Evolutionary conservation across 1,140 invertebrate species (phyloP).

Genomic region (Bemisia tabaci): DNA sequence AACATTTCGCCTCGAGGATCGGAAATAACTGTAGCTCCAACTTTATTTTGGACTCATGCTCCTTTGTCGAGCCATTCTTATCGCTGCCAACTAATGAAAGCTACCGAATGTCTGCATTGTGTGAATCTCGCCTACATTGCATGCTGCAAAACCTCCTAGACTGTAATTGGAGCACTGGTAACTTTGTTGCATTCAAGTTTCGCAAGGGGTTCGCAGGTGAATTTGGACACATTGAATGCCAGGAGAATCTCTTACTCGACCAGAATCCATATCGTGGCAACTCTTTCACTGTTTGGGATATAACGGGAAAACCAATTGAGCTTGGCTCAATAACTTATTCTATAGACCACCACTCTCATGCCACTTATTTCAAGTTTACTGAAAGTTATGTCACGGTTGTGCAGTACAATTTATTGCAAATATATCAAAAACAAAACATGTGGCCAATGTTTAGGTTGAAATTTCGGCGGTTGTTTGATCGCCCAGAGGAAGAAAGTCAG

Average conservation of each 20-base stretch:
- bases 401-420: background rate
- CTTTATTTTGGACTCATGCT: background rate
- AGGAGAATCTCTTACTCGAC: background rate
- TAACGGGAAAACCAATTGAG: background rate
- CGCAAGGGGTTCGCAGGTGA: background rate
- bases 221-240: background rate
- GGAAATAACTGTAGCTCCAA: background rate
- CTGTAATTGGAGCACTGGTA: background rate
- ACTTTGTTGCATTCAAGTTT: background rate
- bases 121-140: background rate
- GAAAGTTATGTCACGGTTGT: background rate
- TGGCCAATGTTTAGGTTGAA: background rate
- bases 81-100: background rate
- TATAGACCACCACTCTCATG: background rate
- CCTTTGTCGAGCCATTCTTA: background rate
- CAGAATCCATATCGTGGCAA: background rate
- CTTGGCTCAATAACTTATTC: background rate
- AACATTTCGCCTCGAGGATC: background rate
- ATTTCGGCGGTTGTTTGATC: background rate
- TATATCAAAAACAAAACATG: background rate
- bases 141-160: background rate
- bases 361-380: background rate
- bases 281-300: background rate
- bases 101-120: background rate
- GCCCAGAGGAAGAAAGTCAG: background rate